Evolutionary conservation across 1,140 invertebrate genomes (phyloP).

Genomic region (Drosophila yakuba): DNA sequence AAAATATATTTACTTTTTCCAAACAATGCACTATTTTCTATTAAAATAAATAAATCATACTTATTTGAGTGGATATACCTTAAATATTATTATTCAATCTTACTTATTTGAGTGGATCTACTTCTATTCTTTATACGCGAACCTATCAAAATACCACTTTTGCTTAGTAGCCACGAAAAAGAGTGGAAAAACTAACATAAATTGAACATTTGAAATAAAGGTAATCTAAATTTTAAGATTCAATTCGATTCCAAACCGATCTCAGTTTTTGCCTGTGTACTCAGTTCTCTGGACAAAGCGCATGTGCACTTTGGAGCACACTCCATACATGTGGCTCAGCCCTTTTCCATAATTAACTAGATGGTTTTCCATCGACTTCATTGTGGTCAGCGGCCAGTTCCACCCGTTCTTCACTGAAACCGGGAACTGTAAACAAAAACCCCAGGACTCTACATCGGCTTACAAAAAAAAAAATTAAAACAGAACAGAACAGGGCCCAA

Average conservation of each 20-base stretch:
- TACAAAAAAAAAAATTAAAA: slow-evolving; percentile 5
- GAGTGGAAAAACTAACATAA: not conserved
- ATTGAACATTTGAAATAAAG: not conserved
- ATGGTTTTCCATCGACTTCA: slow-evolving; percentile 62
- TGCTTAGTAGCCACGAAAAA: no score
- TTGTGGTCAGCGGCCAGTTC: slow-evolving; percentile 37
- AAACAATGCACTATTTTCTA: not conserved
- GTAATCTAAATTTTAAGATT: not conserved
- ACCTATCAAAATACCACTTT: no score
- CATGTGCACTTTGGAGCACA: slow-evolving; percentile 69
- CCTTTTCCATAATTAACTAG: slow-evolving; percentile 79
- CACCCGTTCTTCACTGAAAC: slow-evolving; percentile 21
- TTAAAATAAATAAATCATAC: no score
- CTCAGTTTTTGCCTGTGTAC: slow-evolving; percentile 12
- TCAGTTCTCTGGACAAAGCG: slow-evolving; percentile 35
- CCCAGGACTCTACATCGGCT: slow-evolving; percentile 26
- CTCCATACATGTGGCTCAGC: slow-evolving; percentile 29
- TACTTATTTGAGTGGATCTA: not conserved
- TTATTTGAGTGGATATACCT: not conserved
- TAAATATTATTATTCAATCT: no score
- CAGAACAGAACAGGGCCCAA: not conserved
- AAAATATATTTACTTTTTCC: not conserved
- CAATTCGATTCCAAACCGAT: not conserved
- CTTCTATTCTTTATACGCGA: no score
- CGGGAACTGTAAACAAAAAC: slow-evolving; percentile 39